Evolutionary conservation across 2,888 invertebrate species (phyloP).

Genomic region (Trachelus tabidus): DNA sequence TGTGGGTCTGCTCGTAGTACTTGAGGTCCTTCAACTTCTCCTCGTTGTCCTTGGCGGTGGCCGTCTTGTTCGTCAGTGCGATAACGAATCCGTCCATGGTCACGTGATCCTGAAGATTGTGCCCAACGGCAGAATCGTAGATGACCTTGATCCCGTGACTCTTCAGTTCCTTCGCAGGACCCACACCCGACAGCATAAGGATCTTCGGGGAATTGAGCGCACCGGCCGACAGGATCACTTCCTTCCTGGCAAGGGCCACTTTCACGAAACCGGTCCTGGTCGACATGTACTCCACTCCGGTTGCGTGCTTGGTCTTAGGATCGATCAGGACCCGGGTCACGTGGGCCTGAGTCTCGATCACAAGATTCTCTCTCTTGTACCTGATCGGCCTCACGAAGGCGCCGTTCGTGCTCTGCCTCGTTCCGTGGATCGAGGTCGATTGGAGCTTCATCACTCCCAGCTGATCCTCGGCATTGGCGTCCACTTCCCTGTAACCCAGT

Average conservation of each 20-base stretch:
- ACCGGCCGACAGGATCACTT: slow-evolving; percentile 69
- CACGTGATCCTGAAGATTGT: slow-evolving; percentile 70
- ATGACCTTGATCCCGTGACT: slow-evolving; percentile 60
- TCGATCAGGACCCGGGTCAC: slow-evolving; percentile 69
- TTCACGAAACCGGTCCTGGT: slow-evolving; percentile 53
- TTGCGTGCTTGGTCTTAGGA: slow-evolving; percentile 59
- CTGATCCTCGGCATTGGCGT: slow-evolving; percentile 71
- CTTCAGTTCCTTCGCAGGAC: slow-evolving; percentile 62
- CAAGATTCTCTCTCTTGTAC: slow-evolving; percentile 63
- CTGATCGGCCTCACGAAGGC: slow-evolving; percentile 78
- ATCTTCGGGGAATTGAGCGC: slow-evolving; percentile 68
- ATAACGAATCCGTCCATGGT: slow-evolving; percentile 61
- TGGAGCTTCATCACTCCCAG: slow-evolving; percentile 74
- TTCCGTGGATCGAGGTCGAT: slow-evolving; percentile 73
- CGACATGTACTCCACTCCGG: slow-evolving; percentile 63
- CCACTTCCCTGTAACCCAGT: slow-evolving; percentile 71
- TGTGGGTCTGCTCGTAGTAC: slow-evolving; percentile 67
- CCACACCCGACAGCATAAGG: slow-evolving; percentile 69
- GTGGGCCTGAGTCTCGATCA: slow-evolving; percentile 65
- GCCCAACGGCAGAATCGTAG: slow-evolving; percentile 66
- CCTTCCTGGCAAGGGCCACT: slow-evolving; percentile 62
- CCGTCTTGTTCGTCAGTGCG: slow-evolving; percentile 49
- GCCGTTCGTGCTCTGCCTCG: slow-evolving; percentile 72
- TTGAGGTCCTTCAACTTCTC: slow-evolving; percentile 57
- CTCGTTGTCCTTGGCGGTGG: slow-evolving; percentile 49